A percentile compares a stretch with the other conserved stretches of the same genome.
Evolutionary conservation across 2,113 vertebrate species (phyloP).

Genomic region (Hymenochirus boettgeri): DNA sequence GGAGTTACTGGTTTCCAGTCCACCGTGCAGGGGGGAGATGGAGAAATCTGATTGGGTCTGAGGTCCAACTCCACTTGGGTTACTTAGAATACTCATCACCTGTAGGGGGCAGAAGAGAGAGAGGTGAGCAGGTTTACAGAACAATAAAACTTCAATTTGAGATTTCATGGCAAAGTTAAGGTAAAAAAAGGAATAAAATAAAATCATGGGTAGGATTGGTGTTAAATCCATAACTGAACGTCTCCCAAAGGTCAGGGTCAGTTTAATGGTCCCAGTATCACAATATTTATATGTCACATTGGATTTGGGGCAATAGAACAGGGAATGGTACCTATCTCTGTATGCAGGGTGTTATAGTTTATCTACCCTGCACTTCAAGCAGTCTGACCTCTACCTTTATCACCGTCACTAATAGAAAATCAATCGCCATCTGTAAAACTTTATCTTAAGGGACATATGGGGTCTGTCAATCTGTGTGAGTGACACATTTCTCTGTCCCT

Average conservation of each 20-base stretch:
- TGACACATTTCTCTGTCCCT: conserved; percentile 56
- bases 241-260: too few relatives aligned
- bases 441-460: conserved; percentile 69
- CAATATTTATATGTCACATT: too few relatives aligned
- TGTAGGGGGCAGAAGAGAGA: conserved; percentile 52
- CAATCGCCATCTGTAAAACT: conserved; percentile 67
- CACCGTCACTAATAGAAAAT: conserved; percentile 66
- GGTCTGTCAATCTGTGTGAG: conserved; percentile 58
- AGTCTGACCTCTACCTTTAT: conserved; percentile 64
- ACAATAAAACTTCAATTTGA: too few relatives aligned
- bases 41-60: conserved; percentile 96
- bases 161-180: too few relatives aligned
- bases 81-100: conserved; percentile 98
- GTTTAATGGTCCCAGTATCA: too few relatives aligned
- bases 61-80: conserved; percentile 80
- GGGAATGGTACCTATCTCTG: too few relatives aligned
- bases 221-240: too few relatives aligned
- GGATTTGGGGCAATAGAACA: too few relatives aligned
- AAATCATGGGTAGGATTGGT: too few relatives aligned
- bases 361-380: too few relatives aligned
- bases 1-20: conserved; percentile 86
- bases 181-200: too few relatives aligned
- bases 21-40: conserved; percentile 91
- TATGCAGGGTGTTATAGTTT: too few relatives aligned
- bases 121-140: accelerated